These are phyloP conservation scores for Acipenser oxyrinchus DNA, from an alignment of 2,797 vertebrate species.

Conservation along the genomic window DNA sequence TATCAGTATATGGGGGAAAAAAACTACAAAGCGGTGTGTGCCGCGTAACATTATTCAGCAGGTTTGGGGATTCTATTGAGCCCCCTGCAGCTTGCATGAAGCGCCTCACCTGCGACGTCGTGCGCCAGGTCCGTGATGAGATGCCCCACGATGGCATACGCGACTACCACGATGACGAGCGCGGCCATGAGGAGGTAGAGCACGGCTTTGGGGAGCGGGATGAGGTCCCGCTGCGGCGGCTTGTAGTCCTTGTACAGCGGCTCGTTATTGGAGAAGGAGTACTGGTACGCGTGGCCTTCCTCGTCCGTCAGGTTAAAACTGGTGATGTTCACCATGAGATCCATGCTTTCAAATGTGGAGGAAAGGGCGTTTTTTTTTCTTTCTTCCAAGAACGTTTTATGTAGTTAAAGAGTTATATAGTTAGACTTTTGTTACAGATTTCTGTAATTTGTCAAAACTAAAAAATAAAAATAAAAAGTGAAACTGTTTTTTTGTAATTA, in stretches of 20 bases:
- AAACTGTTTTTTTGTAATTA: neutral
- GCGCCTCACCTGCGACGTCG: slow-evolving; percentile 62
- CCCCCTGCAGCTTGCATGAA: neutral
- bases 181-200: slow-evolving; percentile 72
- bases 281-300: slow-evolving; percentile 32
- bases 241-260: slow-evolving; percentile 61
- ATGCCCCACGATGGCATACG: slow-evolving; percentile 75
- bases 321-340: slow-evolving; percentile 35
- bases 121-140: slow-evolving; percentile 74
- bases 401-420: neutral
- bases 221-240: slow-evolving; percentile 50
- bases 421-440: neutral
- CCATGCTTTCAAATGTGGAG: slow-evolving; percentile 29
- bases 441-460: neutral
- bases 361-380: neutral
- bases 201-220: slow-evolving; percentile 61
- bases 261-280: slow-evolving; percentile 30
- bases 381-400: neutral
- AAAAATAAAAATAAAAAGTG: neutral
- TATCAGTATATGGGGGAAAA: no score
- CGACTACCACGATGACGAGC: slow-evolving; percentile 65
- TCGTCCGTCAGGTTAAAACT: slow-evolving; percentile 33
- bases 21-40: no score
- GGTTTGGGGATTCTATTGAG: no score
- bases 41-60: no score